Conservation (phyloP, 30 jellyfish, hydroid and myxozoan species). For the Morbakka virulenta region DNA sequence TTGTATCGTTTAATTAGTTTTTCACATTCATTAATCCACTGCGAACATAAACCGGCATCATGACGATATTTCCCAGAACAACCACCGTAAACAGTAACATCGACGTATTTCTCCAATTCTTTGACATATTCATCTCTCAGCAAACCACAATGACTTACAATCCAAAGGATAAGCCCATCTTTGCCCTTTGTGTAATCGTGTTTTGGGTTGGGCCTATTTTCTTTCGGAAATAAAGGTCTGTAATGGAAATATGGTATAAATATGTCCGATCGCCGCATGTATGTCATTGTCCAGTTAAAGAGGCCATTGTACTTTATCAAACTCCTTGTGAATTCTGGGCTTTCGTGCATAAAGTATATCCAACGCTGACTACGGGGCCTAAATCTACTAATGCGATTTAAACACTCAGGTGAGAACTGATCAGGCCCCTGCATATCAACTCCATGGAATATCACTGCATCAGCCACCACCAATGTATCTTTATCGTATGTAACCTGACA, state of each 20-base stretch:
- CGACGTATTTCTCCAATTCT: constrained; percentile 71
- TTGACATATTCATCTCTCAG: constrained; percentile 77
- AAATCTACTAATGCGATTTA: constrained; percentile 21
- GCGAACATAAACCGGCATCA: constrained; percentile 77
- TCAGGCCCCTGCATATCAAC: constrained; percentile 60
- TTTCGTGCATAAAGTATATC: constrained; percentile 91
- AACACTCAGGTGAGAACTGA: constrained; percentile 44
- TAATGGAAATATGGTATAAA: constrained; percentile 77
- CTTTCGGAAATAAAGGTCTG: not conserved
- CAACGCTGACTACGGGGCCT: constrained; percentile 76
- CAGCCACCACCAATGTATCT: constrained; percentile 53
- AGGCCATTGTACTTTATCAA: constrained; percentile 52
- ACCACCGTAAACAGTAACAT: constrained; percentile 81
- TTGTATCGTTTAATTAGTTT: constrained; percentile 54
- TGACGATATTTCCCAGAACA: constrained; percentile 65
- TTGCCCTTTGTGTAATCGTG: constrained; percentile 69
- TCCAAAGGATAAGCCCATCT: constrained; percentile 75
- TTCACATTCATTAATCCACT: constrained; percentile 61
- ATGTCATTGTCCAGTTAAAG: constrained; percentile 97
- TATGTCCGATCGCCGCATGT: constrained; percentile 75
- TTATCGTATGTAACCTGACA: constrained; percentile 81
- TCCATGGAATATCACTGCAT: constrained; percentile 89
- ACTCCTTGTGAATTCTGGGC: constrained; percentile 68
- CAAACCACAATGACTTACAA: constrained; percentile 93
- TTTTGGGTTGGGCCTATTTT: constrained; percentile 2